Percentiles rank a stretch among this genome's conserved stretches.
These are phyloP conservation scores for Drosophila novamexicana DNA, from an alignment of 1,140 invertebrate species.

Conservation along the genomic window DNA sequence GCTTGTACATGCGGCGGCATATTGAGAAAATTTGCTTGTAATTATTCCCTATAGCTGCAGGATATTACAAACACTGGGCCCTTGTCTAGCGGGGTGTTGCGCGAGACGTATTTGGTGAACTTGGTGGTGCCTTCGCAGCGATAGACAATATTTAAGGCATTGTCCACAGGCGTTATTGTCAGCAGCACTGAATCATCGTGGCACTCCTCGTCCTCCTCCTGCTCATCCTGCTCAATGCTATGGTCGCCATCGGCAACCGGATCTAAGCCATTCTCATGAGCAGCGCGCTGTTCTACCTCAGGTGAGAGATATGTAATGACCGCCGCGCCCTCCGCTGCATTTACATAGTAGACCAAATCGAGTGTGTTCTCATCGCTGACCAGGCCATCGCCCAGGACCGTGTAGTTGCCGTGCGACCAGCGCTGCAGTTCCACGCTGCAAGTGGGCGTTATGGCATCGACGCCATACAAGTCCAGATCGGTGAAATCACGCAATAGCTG, in stretches of 20 bases:
- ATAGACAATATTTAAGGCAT: constrained; percentile 89
- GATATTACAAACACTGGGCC: constrained; percentile 80
- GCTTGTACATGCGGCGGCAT: constrained; percentile 47
- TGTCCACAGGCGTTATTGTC: constrained; percentile 86
- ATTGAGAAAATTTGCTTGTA: background rate
- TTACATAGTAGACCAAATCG: constrained; percentile 86
- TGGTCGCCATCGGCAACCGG: constrained; percentile 5
- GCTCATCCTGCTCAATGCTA: constrained; percentile 27
- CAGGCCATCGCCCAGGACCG: constrained; percentile 77
- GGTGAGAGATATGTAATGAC: constrained; percentile 86
- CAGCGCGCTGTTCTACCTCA: constrained; percentile 62
- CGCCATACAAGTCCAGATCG: constrained; percentile 86
- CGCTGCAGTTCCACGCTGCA: constrained; percentile 88
- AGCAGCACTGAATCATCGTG: constrained; percentile 75
- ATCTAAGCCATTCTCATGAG: constrained; percentile 29
- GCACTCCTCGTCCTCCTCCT: constrained; percentile 41
- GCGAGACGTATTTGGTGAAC: constrained; percentile 87
- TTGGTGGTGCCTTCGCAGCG: constrained; percentile 87
- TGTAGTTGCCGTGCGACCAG: constrained; percentile 88
- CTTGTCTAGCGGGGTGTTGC: constrained; percentile 73
- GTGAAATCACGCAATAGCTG: constrained; percentile 88
- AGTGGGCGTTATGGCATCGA: constrained; percentile 82
- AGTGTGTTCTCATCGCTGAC: constrained; percentile 85
- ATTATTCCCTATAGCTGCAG: constrained; percentile 82
- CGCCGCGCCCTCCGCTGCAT: constrained; percentile 84